A percentile compares a stretch with the other conserved stretches of the same genome.
These are phyloP conservation scores for Troides helena DNA, from an alignment of 2,888 invertebrate genomes.

Conservation along the genomic window DNA sequence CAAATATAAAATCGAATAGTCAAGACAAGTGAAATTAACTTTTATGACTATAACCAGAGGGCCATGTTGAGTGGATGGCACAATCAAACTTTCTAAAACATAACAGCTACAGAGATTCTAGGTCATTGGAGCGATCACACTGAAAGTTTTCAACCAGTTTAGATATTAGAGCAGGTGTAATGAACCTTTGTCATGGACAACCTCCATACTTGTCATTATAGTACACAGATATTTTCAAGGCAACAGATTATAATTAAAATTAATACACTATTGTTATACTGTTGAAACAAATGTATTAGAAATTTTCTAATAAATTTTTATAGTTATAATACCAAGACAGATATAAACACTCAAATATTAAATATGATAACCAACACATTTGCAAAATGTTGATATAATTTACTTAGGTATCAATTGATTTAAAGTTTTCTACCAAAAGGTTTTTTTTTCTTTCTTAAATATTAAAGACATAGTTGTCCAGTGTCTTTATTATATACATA, in stretches of 20 bases:
- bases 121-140: constrained; percentile 41
- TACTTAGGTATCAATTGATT: no score
- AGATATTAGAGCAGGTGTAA: constrained; percentile 25
- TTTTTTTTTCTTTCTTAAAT: no score
- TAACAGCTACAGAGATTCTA: constrained; percentile 32
- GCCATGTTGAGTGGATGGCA: constrained; percentile 13
- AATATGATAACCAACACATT: no score
- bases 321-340: no score
- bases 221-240: constrained; percentile 9
- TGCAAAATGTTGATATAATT: no score
- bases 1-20: background rate
- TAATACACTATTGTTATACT: constrained; percentile 15
- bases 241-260: constrained; percentile 1
- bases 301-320: background rate
- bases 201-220: constrained; percentile 12
- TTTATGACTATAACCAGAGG: constrained; percentile 21
- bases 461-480: no score
- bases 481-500: no score
- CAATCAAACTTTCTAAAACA: constrained; percentile 42
- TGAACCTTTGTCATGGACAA: constrained; percentile 18
- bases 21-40: background rate
- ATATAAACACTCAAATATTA: background rate
- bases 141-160: constrained; percentile 28
- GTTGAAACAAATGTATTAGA: background rate
- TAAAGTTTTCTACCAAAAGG: no score